Evolutionary conservation across 2,888 invertebrate species (phyloP).

Genomic region (Eupithecia inturbata): DNA sequence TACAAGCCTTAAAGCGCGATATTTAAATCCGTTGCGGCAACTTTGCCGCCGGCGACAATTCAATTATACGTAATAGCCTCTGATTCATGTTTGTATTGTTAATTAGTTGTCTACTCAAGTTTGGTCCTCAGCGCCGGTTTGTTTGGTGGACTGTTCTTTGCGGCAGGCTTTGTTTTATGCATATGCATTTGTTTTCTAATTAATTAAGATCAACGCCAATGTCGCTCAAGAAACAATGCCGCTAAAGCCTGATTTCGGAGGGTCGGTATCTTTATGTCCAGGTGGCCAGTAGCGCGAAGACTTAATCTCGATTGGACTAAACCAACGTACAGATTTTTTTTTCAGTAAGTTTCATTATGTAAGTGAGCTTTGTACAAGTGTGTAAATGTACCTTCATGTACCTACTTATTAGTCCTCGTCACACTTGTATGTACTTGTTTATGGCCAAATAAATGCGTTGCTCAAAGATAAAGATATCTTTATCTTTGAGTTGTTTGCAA

Average conservation of each 20-base stretch:
- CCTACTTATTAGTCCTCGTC: too few species aligned
- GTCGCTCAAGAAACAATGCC: neutral
- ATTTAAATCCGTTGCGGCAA: constrained; percentile 80
- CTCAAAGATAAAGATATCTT: too few species aligned
- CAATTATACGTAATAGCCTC: constrained; percentile 84
- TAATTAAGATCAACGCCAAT: neutral
- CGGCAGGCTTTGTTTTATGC: constrained; percentile 64
- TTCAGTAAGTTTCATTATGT: neutral
- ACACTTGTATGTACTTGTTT: too few species aligned
- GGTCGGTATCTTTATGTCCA: too few species aligned
- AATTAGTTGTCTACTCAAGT: constrained; percentile 83
- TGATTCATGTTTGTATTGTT: constrained; percentile 84
- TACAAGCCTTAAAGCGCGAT: constrained; percentile 74
- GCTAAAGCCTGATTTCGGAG: neutral
- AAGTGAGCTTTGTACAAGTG: too few species aligned
- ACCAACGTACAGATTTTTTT: neutral
- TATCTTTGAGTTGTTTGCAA: too few species aligned
- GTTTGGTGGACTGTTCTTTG: constrained; percentile 76
- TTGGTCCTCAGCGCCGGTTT: constrained; percentile 78
- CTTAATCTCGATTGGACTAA: too few species aligned
- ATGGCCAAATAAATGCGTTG: too few species aligned
- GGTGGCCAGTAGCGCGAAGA: too few species aligned
- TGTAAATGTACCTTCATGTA: too few species aligned
- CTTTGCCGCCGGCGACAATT: constrained; percentile 80
- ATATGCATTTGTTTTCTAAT: constrained; percentile 53